These are phyloP conservation scores for Drosophila mulleri DNA, from an alignment of 2,888 invertebrate genomes.

Conservation along the genomic window DNA sequence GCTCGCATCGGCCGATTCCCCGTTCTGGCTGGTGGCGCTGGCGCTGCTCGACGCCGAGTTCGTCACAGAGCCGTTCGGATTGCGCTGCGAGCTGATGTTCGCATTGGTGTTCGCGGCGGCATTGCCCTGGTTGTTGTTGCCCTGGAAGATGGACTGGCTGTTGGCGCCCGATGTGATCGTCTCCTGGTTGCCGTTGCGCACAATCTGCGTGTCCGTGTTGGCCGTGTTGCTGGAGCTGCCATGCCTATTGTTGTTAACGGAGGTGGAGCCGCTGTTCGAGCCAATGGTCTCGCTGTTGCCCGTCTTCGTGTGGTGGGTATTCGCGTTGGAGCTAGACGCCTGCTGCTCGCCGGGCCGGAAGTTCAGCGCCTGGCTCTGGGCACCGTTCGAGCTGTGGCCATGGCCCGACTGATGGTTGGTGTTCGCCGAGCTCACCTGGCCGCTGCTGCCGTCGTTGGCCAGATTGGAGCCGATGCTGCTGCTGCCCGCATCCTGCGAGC, in stretches of 20 bases:
- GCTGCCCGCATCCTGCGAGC: slow-evolving; percentile 67
- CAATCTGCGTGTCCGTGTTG: slow-evolving; percentile 76
- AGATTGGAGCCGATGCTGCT: slow-evolving; percentile 83
- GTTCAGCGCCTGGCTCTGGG: slow-evolving; percentile 83
- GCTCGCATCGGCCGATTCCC: slow-evolving; percentile 69
- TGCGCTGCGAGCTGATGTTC: slow-evolving; percentile 67
- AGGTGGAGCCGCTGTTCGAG: slow-evolving; percentile 77
- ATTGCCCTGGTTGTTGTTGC: slow-evolving; percentile 70
- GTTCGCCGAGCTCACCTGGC: slow-evolving; percentile 83
- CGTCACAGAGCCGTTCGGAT: slow-evolving; percentile 73
- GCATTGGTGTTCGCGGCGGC: slow-evolving; percentile 74
- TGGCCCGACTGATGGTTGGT: slow-evolving; percentile 78
- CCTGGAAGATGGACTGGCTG: slow-evolving; percentile 81
- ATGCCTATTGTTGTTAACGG: slow-evolving; percentile 71
- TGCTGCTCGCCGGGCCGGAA: slow-evolving; percentile 76
- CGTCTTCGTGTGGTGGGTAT: slow-evolving; percentile 67
- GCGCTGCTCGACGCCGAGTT: slow-evolving; percentile 81
- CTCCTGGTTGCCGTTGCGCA: slow-evolving; percentile 64
- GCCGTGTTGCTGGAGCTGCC: slow-evolving; percentile 80
- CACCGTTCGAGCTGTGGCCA: slow-evolving; percentile 62
- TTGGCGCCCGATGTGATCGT: slow-evolving; percentile 77
- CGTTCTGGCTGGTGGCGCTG: slow-evolving; percentile 67
- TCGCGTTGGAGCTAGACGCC: slow-evolving; percentile 82
- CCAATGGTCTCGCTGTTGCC: slow-evolving; percentile 63
- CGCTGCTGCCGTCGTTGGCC: slow-evolving; percentile 80